Conservation (phyloP, 2,888 invertebrate genomes). For the Acanthosoma haemorrhoidale region DNA sequence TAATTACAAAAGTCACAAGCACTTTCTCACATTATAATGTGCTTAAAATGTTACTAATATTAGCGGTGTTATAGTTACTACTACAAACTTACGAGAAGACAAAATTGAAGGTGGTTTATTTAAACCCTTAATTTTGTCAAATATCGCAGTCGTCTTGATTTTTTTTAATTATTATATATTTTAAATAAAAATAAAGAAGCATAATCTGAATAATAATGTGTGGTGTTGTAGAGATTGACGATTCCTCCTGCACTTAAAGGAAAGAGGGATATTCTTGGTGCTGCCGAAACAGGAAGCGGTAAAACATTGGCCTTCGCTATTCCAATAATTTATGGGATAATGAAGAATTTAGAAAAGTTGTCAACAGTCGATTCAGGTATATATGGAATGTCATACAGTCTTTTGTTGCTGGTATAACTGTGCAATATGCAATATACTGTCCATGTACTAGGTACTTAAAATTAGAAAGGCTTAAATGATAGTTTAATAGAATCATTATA, state of each 20-base stretch:
- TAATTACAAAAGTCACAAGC: too few species aligned
- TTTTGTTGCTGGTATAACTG: too few species aligned
- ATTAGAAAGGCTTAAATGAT: too few species aligned
- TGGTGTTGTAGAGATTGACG: conserved; percentile 51
- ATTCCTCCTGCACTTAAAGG: conserved; percentile 82
- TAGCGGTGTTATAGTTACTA: too few species aligned
- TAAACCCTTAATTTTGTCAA: too few species aligned
- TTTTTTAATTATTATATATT: neutral
- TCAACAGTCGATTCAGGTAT: neutral
- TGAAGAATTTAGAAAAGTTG: conserved; percentile 46
- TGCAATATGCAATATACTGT: too few species aligned
- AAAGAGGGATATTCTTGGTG: conserved; percentile 88
- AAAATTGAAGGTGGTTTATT: too few species aligned
- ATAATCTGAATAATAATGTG: neutral
- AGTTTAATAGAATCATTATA: neutral
- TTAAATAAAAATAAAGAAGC: neutral
- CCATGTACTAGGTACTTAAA: too few species aligned
- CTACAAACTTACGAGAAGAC: too few species aligned
- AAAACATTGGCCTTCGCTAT: conserved; percentile 97
- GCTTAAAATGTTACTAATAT: too few species aligned
- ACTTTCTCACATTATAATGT: too few species aligned
- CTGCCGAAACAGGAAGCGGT: conserved; percentile 98
- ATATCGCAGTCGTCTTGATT: neutral
- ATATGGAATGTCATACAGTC: neutral
- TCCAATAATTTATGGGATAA: conserved; percentile 81